phyloP scores from a whole-genome alignment of 2,888 invertebrate species.

The Archaeoteleia sp. region DNA sequence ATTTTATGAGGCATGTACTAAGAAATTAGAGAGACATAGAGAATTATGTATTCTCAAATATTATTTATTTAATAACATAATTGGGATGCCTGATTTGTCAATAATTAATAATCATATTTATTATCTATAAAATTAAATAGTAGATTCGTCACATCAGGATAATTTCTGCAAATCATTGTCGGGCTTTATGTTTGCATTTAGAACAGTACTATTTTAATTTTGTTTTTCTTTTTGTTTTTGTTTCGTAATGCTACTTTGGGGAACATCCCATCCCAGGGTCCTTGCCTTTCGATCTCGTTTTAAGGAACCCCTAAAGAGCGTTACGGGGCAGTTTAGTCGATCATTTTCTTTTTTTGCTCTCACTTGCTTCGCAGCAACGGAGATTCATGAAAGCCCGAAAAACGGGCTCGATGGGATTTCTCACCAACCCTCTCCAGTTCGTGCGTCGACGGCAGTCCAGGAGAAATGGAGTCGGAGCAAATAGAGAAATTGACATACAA shows the following conservation, averaged over 20 bases:
- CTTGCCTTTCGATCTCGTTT: constrained; percentile 50
- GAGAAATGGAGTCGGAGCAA: constrained; percentile 1
- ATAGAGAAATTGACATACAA: constrained; percentile 7
- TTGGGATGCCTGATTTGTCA: no score
- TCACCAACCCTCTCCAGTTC: background rate
- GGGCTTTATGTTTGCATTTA: no score
- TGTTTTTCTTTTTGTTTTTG: constrained; percentile 1
- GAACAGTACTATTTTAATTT: background rate
- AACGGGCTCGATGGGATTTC: constrained; percentile 18
- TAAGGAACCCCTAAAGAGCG: constrained; percentile 51
- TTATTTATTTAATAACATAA: no score
- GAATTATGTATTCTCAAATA: no score
- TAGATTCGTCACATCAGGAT: no score
- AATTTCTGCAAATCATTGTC: no score
- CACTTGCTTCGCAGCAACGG: constrained; percentile 52
- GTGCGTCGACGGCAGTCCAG: background rate
- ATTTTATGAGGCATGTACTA: no score
- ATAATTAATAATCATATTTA: no score
- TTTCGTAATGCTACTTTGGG: constrained; percentile 10
- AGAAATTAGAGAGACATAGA: no score
- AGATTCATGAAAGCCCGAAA: constrained; percentile 53
- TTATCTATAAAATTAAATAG: no score
- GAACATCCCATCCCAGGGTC: background rate
- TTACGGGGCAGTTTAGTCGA: constrained; percentile 51
- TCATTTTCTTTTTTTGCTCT: constrained; percentile 45